Percentiles rank a stretch among this genome's conserved stretches.
phyloP scores from a whole-genome alignment of 2,113 vertebrate genomes.

The Dicentrarchus labrax region DNA sequence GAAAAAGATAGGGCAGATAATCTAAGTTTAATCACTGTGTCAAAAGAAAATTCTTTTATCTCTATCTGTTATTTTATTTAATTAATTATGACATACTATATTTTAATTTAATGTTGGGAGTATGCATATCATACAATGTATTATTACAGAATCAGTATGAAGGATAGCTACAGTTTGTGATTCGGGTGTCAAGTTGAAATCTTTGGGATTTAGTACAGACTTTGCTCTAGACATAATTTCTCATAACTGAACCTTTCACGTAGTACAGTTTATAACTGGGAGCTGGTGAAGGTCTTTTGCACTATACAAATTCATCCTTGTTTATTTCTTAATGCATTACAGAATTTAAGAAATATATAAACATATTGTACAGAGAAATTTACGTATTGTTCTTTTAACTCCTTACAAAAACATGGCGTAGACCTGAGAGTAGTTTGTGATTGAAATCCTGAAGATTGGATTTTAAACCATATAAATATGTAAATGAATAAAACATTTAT shows the following conservation, averaged over 20 bases:
- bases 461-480: slow-evolving; percentile 73
- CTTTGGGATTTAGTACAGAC: slow-evolving; percentile 8
- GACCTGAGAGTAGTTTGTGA: slow-evolving; percentile 35
- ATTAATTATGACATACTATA: slow-evolving; percentile 46
- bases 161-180: slow-evolving; percentile 39
- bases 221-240: slow-evolving; percentile 24
- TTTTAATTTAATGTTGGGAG: slow-evolving; percentile 48
- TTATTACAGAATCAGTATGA: slow-evolving; percentile 51
- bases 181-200: slow-evolving; percentile 35
- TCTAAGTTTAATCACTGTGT: slow-evolving; percentile 54
- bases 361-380: slow-evolving; percentile 61
- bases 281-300: slow-evolving; percentile 61
- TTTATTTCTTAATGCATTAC: slow-evolving; percentile 45
- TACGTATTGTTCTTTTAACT: slow-evolving; percentile 47
- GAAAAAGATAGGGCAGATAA: neutral
- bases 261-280: slow-evolving; percentile 39
- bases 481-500: slow-evolving; percentile 76
- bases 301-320: slow-evolving; percentile 56
- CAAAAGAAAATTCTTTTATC: slow-evolving; percentile 32
- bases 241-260: slow-evolving; percentile 28
- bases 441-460: slow-evolving; percentile 36
- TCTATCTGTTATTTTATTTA: slow-evolving; percentile 48
- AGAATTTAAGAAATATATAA: slow-evolving; percentile 36
- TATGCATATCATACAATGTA: slow-evolving; percentile 13
- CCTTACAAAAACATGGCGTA: slow-evolving; percentile 37